phyloP scores from a whole-genome alignment of 2,888 invertebrate species.

The Aphrophora alni region DNA sequence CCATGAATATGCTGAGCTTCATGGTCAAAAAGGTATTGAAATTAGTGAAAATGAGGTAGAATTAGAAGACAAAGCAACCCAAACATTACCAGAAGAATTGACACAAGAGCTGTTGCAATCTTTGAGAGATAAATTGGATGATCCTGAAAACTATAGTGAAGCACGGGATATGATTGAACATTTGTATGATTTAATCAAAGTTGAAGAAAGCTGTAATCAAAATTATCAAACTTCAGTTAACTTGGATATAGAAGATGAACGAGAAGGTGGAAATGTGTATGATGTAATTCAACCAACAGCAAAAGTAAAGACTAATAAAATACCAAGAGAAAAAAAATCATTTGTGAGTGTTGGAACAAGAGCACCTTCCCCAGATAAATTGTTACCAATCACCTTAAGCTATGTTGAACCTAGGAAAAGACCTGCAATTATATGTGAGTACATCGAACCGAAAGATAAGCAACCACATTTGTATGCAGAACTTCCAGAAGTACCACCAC shows the following conservation, averaged over 20 bases:
- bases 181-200: constrained; percentile 75
- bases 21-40: constrained; percentile 45
- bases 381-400: constrained; percentile 62
- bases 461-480: constrained; percentile 68
- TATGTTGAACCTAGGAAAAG: constrained; percentile 58
- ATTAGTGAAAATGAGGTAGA: constrained; percentile 55
- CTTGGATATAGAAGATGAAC: constrained; percentile 49
- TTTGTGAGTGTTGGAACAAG: constrained; percentile 61
- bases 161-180: constrained; percentile 80
- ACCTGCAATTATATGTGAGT: constrained; percentile 56
- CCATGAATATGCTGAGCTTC: constrained; percentile 68
- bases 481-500: constrained; percentile 59
- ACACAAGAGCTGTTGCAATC: constrained; percentile 75
- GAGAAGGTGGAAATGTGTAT: constrained; percentile 63
- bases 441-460: constrained; percentile 59
- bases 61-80: constrained; percentile 69
- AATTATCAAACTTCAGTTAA: constrained; percentile 57
- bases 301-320: constrained; percentile 31
- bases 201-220: constrained; percentile 69
- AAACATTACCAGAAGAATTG: constrained; percentile 76
- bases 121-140: constrained; percentile 71
- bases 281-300: constrained; percentile 62
- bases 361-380: constrained; percentile 65
- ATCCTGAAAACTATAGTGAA: constrained; percentile 74
- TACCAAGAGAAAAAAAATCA: constrained; percentile 40